Percentiles rank a stretch among this genome's conserved stretches.
Evolutionary conservation across 2,797 vertebrate species (phyloP).

Genomic region (Anolis apletophallus): DNA sequence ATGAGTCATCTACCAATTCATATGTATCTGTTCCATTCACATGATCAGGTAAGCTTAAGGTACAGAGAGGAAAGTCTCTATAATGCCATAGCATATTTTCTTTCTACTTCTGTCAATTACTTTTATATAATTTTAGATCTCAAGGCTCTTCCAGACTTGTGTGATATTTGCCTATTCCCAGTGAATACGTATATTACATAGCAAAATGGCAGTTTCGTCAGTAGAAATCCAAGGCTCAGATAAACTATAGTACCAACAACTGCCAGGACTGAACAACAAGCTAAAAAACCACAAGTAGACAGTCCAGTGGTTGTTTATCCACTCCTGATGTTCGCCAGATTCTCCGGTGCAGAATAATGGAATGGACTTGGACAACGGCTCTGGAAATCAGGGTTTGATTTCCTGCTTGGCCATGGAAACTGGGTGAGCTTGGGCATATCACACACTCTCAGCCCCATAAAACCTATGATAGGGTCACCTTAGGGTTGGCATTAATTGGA

Average conservation of each 20-base stretch:
- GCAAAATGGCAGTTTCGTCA: neutral
- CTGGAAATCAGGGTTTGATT: no score
- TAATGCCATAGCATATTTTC: neutral
- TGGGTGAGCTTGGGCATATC: no score
- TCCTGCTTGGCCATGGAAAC: no score
- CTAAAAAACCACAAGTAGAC: neutral
- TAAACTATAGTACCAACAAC: neutral
- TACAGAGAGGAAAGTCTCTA: neutral
- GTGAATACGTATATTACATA: neutral
- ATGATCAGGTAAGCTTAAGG: neutral
- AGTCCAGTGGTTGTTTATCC: neutral
- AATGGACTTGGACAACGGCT: neutral
- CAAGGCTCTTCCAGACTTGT: neutral
- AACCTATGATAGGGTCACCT: no score
- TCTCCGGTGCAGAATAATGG: neutral
- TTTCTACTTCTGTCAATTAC: neutral
- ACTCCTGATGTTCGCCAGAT: neutral
- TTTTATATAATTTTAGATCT: neutral
- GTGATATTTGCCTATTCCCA: neutral
- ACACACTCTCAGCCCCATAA: no score
- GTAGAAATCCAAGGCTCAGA: neutral
- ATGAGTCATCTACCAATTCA: no score
- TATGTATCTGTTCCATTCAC: neutral
- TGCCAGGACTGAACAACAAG: neutral
- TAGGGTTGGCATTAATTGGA: no score